Conservation (phyloP, 2,888 invertebrate species). For the Aphrophora alni region DNA sequence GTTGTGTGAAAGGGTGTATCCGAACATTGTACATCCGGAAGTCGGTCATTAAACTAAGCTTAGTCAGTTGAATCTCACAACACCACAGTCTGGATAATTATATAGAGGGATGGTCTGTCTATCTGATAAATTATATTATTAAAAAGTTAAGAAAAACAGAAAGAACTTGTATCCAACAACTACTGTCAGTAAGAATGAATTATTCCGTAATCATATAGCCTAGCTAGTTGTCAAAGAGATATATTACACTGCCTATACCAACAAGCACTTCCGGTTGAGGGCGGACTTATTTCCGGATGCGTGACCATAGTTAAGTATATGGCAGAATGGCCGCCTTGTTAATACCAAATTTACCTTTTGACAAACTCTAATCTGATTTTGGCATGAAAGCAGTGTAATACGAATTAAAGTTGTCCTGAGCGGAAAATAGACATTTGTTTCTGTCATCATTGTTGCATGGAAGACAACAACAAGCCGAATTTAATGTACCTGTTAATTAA, state of each 20-base stretch:
- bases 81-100: not conserved
- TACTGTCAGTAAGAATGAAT: not conserved
- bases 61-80: not conserved
- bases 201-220: not conserved
- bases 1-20: not conserved
- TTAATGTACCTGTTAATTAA: too few species aligned
- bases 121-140: not conserved
- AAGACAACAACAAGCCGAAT: too few species aligned
- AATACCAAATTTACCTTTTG: not conserved
- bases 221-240: constrained; percentile 9
- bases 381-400: too few species aligned
- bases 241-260: constrained; percentile 1
- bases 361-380: not conserved
- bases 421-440: too few species aligned
- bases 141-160: not conserved
- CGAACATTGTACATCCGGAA: not conserved
- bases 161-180: not conserved
- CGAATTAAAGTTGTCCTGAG: too few species aligned
- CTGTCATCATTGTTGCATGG: too few species aligned
- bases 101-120: not conserved
- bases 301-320: not conserved
- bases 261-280: not conserved
- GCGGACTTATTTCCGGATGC: not conserved
- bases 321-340: not conserved
- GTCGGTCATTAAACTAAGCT: not conserved